Evolutionary conservation across 2,113 vertebrate species (phyloP).

Genomic region (Phylloscopus whistleri): DNA sequence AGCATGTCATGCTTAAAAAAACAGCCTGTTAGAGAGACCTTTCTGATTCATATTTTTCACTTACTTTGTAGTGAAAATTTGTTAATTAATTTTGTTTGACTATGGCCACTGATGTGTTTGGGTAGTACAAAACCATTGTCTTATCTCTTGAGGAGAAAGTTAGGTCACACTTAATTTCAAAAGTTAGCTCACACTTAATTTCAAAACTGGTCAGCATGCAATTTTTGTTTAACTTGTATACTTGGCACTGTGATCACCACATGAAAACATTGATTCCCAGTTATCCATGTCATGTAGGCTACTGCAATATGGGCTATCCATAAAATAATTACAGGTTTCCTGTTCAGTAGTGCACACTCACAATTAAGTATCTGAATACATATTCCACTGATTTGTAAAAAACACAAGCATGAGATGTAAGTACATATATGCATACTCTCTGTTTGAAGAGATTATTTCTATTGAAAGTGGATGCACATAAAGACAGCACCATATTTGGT

Average conservation of each 20-base stretch:
- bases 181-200: constrained; percentile 30
- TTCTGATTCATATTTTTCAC: constrained; percentile 53
- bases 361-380: neutral
- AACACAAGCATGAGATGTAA: neutral
- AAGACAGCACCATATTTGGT: neutral
- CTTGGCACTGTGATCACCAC: neutral
- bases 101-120: neutral
- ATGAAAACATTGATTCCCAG: neutral
- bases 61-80: constrained; percentile 5
- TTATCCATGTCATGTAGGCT: neutral
- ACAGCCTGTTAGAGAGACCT: neutral
- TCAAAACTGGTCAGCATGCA: neutral
- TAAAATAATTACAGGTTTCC: constrained; percentile 5
- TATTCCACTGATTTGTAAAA: constrained; percentile 10
- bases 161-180: constrained; percentile 37
- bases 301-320: neutral
- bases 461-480: neutral
- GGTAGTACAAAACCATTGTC: constrained; percentile 19
- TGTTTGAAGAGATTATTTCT: neutral
- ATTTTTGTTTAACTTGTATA: constrained; percentile 28
- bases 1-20: neutral
- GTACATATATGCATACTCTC: neutral
- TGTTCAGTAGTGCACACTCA: neutral
- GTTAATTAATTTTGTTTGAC: constrained; percentile 46
- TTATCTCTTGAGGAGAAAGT: constrained; percentile 20